Evolutionary conservation across 2,797 vertebrate species (phyloP).

Genomic region (Girardinus metallicus): DNA sequence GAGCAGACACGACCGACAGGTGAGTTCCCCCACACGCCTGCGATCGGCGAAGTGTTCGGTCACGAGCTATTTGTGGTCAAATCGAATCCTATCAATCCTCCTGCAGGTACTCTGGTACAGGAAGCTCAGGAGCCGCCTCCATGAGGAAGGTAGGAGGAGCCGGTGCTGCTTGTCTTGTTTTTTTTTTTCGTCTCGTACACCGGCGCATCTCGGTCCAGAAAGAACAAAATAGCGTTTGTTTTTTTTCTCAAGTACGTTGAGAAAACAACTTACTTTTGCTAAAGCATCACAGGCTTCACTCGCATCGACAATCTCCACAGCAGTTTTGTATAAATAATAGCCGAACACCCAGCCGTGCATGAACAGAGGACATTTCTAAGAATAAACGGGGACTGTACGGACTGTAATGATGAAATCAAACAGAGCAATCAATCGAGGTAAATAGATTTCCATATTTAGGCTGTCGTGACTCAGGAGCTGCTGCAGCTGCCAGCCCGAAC

Average conservation of each 20-base stretch:
- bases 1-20: conserved; percentile 78
- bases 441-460: conserved; percentile 57
- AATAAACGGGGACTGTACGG: conserved; percentile 17
- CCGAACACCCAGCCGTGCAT: conserved; percentile 23
- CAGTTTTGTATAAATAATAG: conserved; percentile 39
- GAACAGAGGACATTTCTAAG: conserved; percentile 29
- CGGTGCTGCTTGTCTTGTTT: not conserved
- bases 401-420: conserved; percentile 50
- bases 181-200: not conserved
- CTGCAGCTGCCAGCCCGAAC: conserved; percentile 37
- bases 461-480: conserved; percentile 49
- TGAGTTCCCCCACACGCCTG: conserved; percentile 38
- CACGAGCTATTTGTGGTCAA: conserved; percentile 13
- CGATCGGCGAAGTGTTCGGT: conserved; percentile 14
- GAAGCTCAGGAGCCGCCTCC: conserved; percentile 76
- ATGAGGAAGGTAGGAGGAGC: conserved; percentile 74
- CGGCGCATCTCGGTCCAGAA: not conserved
- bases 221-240: not conserved
- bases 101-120: conserved; percentile 76
- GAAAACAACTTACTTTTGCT: no score
- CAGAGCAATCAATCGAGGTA: conserved; percentile 35
- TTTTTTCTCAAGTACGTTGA: not conserved
- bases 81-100: conserved; percentile 22
- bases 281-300: conserved; percentile 18
- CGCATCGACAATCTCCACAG: conserved; percentile 32